Conservation (phyloP, 2,113 vertebrate genomes). For the Salminus brasiliensis region DNA sequence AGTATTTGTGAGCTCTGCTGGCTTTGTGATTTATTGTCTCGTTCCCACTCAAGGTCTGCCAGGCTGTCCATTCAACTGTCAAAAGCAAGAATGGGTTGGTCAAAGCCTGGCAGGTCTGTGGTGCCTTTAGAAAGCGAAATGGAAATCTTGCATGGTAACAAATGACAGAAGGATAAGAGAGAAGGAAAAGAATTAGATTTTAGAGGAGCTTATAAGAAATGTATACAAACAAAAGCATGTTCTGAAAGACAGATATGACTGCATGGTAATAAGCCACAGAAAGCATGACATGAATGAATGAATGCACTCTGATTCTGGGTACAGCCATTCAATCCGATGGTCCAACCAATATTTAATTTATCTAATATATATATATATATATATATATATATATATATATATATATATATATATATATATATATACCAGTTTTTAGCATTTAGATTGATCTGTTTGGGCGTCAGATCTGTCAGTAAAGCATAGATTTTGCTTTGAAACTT, state of each 20-base stretch:
- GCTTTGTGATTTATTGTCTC: slow-evolving; percentile 44
- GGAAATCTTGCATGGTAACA: slow-evolving; percentile 5
- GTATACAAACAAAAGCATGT: background rate
- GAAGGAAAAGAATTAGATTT: too few relatives aligned
- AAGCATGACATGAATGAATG: background rate
- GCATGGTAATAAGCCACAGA: background rate
- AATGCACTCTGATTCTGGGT: too few relatives aligned
- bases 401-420: too few relatives aligned
- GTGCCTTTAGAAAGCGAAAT: background rate
- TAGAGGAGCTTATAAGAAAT: background rate
- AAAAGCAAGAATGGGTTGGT: background rate
- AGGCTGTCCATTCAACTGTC: background rate
- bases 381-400: too few relatives aligned
- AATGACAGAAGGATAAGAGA: background rate
- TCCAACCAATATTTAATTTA: too few relatives aligned
- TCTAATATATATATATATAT: too few relatives aligned
- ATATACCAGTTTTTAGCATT: too few relatives aligned
- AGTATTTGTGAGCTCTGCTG: background rate
- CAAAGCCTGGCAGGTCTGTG: background rate
- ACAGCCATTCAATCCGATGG: background rate
- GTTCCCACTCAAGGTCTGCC: background rate
- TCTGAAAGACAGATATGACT: background rate
- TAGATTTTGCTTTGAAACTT: background rate
- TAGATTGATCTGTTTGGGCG: background rate
- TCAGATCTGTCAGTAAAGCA: background rate